Percentiles rank a stretch among this genome's conserved stretches.
phyloP scores from a whole-genome alignment of 2,113 vertebrate species.

The Anthoscopus minutus region DNA sequence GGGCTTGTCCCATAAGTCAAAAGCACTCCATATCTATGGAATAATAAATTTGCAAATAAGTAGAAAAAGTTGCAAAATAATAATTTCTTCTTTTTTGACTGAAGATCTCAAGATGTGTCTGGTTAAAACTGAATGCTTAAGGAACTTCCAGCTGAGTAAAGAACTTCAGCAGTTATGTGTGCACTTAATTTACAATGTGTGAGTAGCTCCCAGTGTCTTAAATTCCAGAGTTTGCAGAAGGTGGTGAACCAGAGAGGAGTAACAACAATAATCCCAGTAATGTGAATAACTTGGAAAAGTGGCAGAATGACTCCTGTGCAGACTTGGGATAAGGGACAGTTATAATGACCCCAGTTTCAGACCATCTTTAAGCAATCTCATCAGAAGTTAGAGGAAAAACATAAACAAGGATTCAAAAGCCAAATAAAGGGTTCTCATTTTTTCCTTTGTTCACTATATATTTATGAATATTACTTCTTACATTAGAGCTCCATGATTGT shows the following conservation, averaged over 20 bases:
- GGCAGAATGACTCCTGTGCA: background rate
- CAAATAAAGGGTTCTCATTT: background rate
- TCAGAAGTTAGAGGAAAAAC: background rate
- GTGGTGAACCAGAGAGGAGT: background rate
- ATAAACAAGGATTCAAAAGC: background rate
- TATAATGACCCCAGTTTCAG: background rate
- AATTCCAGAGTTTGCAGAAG: background rate
- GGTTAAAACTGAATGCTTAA: background rate
- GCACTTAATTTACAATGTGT: background rate
- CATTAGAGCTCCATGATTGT: background rate
- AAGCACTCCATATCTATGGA: background rate
- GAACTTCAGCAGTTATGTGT: background rate
- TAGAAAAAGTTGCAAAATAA: background rate
- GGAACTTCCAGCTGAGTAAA: background rate
- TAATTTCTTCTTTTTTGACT: background rate
- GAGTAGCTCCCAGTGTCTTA: background rate
- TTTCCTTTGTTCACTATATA: background rate
- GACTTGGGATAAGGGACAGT: background rate
- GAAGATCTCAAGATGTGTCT: background rate
- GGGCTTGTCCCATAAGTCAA: background rate
- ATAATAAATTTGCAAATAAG: background rate
- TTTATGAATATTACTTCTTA: background rate
- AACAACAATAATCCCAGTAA: background rate
- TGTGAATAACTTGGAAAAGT: background rate
- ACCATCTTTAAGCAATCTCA: background rate